phyloP scores from a whole-genome alignment of 2,113 vertebrate species.

The Anhinga rufa region DNA sequence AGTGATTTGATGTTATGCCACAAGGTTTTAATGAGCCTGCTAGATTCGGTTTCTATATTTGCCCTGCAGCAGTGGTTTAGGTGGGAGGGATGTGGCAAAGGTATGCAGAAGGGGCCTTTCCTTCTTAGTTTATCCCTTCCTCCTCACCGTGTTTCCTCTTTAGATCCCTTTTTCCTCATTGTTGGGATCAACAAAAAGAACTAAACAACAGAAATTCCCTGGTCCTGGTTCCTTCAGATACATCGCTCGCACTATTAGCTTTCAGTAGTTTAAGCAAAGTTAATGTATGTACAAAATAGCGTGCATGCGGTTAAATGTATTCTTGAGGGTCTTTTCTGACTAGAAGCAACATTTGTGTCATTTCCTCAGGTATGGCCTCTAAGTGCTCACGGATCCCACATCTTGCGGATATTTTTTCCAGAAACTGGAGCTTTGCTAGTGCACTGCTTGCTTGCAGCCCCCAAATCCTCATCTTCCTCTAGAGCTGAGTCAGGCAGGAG shows the following conservation, averaged over 20 bases:
- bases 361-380: background rate
- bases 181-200: too few relatives aligned
- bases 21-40: background rate
- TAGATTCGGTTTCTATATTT: accelerated
- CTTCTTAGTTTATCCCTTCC: background rate
- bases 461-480: background rate
- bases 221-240: background rate
- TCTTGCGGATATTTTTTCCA: accelerated
- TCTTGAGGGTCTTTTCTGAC: background rate
- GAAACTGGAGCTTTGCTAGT: accelerated
- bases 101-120: background rate
- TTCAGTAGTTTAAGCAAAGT: background rate
- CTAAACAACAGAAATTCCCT: background rate
- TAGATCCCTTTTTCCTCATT: background rate
- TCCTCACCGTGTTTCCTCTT: background rate
- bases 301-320: background rate
- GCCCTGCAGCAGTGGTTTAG: background rate
- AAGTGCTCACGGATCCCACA: background rate
- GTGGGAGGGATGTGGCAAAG: background rate
- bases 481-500: background rate
- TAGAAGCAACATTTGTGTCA: accelerated
- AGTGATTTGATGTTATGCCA: accelerated
- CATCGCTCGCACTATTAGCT: accelerated
- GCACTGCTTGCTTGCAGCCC: background rate
- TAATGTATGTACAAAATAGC: accelerated